A percentile compares a stretch with the other conserved stretches of the same genome.
phyloP scores from a whole-genome alignment of 2,888 invertebrate genomes.

The Pardosa pseudoannulata region DNA sequence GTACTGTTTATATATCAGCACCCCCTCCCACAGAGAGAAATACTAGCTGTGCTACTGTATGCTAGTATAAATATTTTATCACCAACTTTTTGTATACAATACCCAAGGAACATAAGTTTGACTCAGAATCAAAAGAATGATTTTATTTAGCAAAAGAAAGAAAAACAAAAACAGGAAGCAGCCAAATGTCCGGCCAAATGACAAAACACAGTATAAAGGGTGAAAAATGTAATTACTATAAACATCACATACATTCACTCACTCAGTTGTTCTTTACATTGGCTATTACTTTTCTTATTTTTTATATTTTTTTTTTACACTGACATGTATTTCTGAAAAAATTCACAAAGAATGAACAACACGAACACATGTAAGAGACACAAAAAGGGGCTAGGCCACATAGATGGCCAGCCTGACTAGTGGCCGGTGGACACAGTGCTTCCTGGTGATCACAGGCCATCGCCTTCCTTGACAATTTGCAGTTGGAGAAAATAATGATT shows the following conservation, averaged over 20 bases:
- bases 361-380: constrained; percentile 56
- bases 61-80: too few species aligned
- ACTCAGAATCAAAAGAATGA: constrained; percentile 3
- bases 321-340: constrained; percentile 29
- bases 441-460: constrained; percentile 64
- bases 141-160: constrained; percentile 62
- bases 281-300: constrained; percentile 32
- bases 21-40: too few species aligned
- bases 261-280: constrained; percentile 59
- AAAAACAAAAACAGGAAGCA: constrained; percentile 68
- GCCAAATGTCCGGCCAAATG: constrained; percentile 67
- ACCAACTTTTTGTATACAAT: too few species aligned
- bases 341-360: constrained; percentile 52
- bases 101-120: too few species aligned
- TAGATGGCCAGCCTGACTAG: constrained; percentile 67
- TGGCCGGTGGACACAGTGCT: constrained; percentile 62
- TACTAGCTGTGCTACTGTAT: too few species aligned
- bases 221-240: constrained; percentile 62
- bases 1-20: too few species aligned
- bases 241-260: constrained; percentile 69
- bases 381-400: constrained; percentile 43
- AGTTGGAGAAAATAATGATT: not conserved
- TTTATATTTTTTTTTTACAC: constrained; percentile 35
- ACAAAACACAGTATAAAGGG: constrained; percentile 62
- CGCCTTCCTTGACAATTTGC: constrained; percentile 1